These are phyloP conservation scores for Xestia ashworthii DNA, from an alignment of 2,888 invertebrate genomes.

Conservation along the genomic window DNA sequence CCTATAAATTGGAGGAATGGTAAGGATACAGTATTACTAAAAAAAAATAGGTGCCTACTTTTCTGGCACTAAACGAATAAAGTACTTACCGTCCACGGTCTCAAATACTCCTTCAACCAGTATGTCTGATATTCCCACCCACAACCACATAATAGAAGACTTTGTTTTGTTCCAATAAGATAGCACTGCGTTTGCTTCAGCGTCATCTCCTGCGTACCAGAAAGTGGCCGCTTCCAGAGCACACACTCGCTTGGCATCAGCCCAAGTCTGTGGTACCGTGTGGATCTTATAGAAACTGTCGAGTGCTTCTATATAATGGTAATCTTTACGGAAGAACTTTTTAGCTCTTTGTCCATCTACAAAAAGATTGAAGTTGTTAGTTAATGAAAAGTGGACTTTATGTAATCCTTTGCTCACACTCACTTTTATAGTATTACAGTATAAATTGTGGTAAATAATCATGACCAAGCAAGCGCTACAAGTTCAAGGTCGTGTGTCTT, in stretches of 20 bases:
- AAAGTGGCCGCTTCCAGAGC: constrained; percentile 29
- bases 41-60: neutral
- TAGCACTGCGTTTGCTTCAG: constrained; percentile 22
- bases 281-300: constrained; percentile 41
- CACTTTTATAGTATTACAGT: neutral
- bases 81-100: constrained; percentile 66
- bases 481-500: neutral
- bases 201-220: constrained; percentile 17
- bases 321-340: constrained; percentile 65
- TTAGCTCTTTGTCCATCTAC: constrained; percentile 43
- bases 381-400: neutral
- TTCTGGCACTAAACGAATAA: neutral
- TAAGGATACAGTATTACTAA: neutral
- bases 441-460: neutral
- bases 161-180: constrained; percentile 20
- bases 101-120: constrained; percentile 38
- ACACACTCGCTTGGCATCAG: constrained; percentile 33
- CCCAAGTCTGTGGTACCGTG: constrained; percentile 16
- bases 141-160: constrained; percentile 8
- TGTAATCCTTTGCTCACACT: neutral
- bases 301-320: constrained; percentile 61
- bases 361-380: neutral
- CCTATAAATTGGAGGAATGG: neutral
- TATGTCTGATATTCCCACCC: constrained; percentile 63
- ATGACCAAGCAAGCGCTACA: neutral